Evolutionary conservation across 2,797 vertebrate species (phyloP).

Genomic region (Hippocampus kuda): DNA sequence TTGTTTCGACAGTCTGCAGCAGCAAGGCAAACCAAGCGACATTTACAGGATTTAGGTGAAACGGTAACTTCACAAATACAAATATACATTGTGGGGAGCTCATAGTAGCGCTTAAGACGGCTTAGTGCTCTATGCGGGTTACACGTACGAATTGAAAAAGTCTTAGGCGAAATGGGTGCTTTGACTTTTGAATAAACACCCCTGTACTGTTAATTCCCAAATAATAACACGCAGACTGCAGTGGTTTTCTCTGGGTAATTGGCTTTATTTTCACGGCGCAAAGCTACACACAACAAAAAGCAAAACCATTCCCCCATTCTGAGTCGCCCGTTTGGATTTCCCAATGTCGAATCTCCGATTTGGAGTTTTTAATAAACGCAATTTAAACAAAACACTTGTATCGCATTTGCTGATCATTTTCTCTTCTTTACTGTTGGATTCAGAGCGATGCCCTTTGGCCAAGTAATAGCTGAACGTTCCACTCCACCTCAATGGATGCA

Average conservation of each 20-base stretch:
- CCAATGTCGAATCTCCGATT: neutral
- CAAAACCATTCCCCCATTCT: neutral
- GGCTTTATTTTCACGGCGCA: neutral
- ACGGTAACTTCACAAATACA: neutral
- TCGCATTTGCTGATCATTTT: neutral
- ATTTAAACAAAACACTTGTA: neutral
- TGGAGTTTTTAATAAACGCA: neutral
- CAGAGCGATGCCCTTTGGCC: neutral
- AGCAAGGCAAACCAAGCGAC: neutral
- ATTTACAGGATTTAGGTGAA: neutral
- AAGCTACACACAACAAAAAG: neutral
- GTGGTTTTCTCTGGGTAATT: slow-evolving; percentile 1
- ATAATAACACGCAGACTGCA: neutral
- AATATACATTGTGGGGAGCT: neutral
- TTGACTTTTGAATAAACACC: neutral
- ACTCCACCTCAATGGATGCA: no score
- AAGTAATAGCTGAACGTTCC: neutral
- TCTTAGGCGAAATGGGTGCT: neutral
- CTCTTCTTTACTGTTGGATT: neutral
- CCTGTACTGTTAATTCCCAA: neutral
- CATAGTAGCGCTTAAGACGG: neutral
- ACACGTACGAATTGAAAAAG: neutral
- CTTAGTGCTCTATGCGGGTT: neutral
- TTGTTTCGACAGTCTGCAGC: no score
- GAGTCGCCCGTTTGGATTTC: neutral